phyloP scores from a whole-genome alignment of 2,888 invertebrate genomes.

The Gari tellinella region DNA sequence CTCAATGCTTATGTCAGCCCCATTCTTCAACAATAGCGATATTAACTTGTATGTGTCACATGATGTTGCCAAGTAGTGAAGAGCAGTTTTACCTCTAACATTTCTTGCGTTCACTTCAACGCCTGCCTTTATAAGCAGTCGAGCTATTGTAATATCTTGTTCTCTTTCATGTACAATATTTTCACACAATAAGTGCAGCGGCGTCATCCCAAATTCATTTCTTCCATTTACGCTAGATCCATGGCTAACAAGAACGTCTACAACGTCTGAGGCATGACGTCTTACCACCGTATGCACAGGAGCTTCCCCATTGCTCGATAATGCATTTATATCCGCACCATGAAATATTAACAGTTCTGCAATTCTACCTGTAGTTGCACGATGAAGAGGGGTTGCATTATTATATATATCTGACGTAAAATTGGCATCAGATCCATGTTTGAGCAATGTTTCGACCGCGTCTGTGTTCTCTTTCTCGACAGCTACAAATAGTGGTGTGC shows the following conservation, averaged over 20 bases:
- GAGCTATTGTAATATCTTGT: background rate
- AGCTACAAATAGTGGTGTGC: conserved; percentile 9
- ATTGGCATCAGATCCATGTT: conserved; percentile 5
- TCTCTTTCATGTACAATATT: background rate
- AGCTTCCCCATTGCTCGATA: background rate
- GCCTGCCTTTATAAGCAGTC: conserved; percentile 7
- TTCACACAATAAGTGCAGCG: conserved; percentile 23
- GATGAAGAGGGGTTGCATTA: background rate
- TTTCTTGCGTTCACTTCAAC: conserved; percentile 13
- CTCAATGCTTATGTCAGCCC: background rate
- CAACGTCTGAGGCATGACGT: too few relatives aligned
- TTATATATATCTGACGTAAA: background rate
- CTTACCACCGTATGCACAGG: conserved; percentile 1
- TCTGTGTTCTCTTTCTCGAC: background rate
- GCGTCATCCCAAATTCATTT: conserved; percentile 8
- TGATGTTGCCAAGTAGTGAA: conserved; percentile 5
- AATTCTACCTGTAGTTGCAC: background rate
- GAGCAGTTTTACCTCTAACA: conserved; percentile 2
- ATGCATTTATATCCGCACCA: conserved; percentile 8
- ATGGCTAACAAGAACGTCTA: background rate
- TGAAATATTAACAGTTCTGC: background rate
- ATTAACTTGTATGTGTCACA: too few relatives aligned
- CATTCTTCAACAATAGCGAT: background rate
- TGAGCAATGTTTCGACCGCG: conserved; percentile 2
- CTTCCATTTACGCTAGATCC: conserved; percentile 5